Evolutionary conservation across 2,888 invertebrate genomes (phyloP).

Genomic region (Pilophorus perplexus): DNA sequence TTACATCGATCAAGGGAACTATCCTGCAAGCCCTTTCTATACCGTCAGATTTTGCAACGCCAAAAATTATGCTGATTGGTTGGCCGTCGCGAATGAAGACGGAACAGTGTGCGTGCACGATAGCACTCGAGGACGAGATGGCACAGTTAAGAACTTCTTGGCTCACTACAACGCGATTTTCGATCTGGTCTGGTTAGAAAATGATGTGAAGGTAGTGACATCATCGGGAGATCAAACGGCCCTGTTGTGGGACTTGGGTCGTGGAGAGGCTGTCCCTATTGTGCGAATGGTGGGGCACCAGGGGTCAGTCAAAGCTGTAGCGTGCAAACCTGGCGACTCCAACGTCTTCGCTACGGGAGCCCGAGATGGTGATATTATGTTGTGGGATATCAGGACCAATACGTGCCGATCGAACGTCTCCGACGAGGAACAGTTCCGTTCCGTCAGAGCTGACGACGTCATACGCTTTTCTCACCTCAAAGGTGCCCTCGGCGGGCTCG

Average conservation of each 20-base stretch:
- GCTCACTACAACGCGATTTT: constrained; percentile 85
- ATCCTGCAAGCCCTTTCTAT: constrained; percentile 61
- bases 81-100: constrained; percentile 84
- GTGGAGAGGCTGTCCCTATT: constrained; percentile 46
- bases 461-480: constrained; percentile 16
- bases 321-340: constrained; percentile 66
- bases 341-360: constrained; percentile 84
- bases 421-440: neutral
- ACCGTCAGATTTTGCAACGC: constrained; percentile 74
- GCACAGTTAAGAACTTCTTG: constrained; percentile 47
- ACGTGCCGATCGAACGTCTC: neutral
- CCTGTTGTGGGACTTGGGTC: constrained; percentile 70
- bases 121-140: constrained; percentile 48
- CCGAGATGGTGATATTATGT: constrained; percentile 78
- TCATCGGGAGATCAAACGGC: constrained; percentile 84
- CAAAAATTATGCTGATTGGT: constrained; percentile 64
- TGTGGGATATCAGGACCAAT: constrained; percentile 73
- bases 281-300: constrained; percentile 69
- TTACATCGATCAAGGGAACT: constrained; percentile 60
- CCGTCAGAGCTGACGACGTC: constrained; percentile 9
- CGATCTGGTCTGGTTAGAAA: constrained; percentile 82
- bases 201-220: constrained; percentile 73
- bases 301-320: constrained; percentile 78
- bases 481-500: neutral
- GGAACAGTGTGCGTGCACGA: constrained; percentile 64